Base-by-base conservation (phyloP, 2,888 invertebrate genomes). In the Drosophila paranaensis region DNA sequence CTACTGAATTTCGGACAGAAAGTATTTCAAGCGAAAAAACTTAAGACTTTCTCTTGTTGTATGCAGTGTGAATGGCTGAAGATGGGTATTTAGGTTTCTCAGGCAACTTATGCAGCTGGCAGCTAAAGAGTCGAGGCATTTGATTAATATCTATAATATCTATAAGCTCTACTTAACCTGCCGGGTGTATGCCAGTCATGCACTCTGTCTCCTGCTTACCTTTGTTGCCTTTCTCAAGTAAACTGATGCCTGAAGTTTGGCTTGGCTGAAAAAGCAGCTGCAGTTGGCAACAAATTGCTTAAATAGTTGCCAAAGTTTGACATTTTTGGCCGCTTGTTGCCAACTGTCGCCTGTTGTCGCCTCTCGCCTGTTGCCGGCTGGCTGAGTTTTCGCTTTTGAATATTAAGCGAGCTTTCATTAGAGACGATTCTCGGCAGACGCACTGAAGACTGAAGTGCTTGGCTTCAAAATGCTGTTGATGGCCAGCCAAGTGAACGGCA, bases 341-440 rank as follows among this genome's bases (percentile, higher is more conserved):
- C 65, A 76, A 71, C 40, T 51, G 55, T 62, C 70, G 70, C 55
- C 55, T 46, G 55, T 74, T 73, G 64, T 51, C 66, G 58, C 58
- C 54, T 56, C 61, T 57, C 58, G 40, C 63, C 65, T 33, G 55
- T 56, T 64, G 43, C 14, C 27, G 14, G 45, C 1, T 33, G 27
- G 27, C 27, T 33, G 58, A 48, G n/a, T 64, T 71, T 65, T 42
- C 64, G 61, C 50, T 72, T 76, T 76, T 61, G 63, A 68, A 77
- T 77, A 77, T 65, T 77, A 65, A 73, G 62, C 61, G 60, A 68
- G 51, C 62, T 72, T 72, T 62, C 65, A 77, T 65, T 77, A 68
- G 48, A 60, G 54, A 37, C 58, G 48, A 10, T 13, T 13, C 48
- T 6, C 5, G 14, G 25, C 43, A 27, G 16, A n/a, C 30, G 33